Conservation (phyloP, 1,140 invertebrate genomes). For the Dinothrombium tinctorium region DNA sequence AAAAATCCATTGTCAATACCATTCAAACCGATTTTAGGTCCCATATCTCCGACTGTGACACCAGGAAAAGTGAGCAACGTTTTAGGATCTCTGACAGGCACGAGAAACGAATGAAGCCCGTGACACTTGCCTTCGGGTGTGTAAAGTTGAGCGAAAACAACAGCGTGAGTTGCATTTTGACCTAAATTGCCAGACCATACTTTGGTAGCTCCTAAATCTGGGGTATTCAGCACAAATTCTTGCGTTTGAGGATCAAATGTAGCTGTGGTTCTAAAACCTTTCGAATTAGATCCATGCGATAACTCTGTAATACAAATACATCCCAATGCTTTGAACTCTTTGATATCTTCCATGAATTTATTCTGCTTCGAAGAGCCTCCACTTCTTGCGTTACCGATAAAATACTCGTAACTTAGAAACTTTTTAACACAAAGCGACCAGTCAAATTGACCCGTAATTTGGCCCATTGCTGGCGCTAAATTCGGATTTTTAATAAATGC, state of each 20-base stretch:
- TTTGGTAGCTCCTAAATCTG: constrained; percentile 80
- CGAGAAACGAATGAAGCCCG: constrained; percentile 61
- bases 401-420: constrained; percentile 22
- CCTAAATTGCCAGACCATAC: constrained; percentile 78
- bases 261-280: constrained; percentile 65
- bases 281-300: constrained; percentile 77
- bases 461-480: constrained; percentile 19
- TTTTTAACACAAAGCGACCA: constrained; percentile 37
- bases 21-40: constrained; percentile 62
- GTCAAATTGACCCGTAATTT: constrained; percentile 40
- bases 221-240: constrained; percentile 68
- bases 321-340: constrained; percentile 28
- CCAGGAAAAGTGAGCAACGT: constrained; percentile 47
- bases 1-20: constrained; percentile 76
- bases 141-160: constrained; percentile 54
- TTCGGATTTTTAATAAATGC: constrained; percentile 27
- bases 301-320: constrained; percentile 79
- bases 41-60: constrained; percentile 58
- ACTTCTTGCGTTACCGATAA: constrained; percentile 26
- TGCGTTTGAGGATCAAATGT: constrained; percentile 45
- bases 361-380: constrained; percentile 51
- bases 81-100: constrained; percentile 48
- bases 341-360: constrained; percentile 18
- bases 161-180: constrained; percentile 57
- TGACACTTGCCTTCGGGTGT: constrained; percentile 52